Evolutionary conservation across 2,113 vertebrate species (phyloP).

Genomic region (Halcyon malimbica): DNA sequence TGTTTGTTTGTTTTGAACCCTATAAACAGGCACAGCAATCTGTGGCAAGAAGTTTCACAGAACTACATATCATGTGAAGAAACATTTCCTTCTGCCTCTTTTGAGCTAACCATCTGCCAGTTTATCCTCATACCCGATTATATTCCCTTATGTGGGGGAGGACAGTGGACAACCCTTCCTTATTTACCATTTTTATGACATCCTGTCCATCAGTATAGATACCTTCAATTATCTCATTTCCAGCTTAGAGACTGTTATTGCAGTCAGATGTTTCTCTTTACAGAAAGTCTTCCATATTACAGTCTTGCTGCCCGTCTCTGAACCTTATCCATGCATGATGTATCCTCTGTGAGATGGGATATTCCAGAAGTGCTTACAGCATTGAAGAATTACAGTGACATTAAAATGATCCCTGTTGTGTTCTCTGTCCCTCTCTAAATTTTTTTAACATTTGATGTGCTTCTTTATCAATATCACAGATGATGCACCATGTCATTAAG

Average conservation of each 20-base stretch:
- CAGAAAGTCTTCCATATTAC: background rate
- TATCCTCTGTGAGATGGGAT: background rate
- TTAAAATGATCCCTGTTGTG: background rate
- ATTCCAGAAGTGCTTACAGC: background rate
- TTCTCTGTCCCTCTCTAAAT: background rate
- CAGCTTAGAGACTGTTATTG: background rate
- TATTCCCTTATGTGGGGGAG: background rate
- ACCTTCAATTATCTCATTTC: background rate
- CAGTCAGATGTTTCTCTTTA: background rate
- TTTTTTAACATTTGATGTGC: background rate
- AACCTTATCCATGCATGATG: background rate
- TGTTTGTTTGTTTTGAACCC: background rate
- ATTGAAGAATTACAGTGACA: background rate
- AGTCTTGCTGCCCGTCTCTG: background rate
- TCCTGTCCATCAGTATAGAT: background rate
- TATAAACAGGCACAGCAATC: background rate
- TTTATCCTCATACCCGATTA: background rate
- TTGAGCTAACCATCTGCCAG: background rate
- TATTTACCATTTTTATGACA: background rate
- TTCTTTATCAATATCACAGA: background rate
- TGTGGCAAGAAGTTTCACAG: background rate
- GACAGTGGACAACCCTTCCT: background rate
- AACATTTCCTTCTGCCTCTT: background rate
- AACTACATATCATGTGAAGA: background rate
- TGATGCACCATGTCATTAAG: background rate